These are phyloP conservation scores for Spodoptera litura DNA, from an alignment of 1,140 invertebrate genomes.

Conservation along the genomic window DNA sequence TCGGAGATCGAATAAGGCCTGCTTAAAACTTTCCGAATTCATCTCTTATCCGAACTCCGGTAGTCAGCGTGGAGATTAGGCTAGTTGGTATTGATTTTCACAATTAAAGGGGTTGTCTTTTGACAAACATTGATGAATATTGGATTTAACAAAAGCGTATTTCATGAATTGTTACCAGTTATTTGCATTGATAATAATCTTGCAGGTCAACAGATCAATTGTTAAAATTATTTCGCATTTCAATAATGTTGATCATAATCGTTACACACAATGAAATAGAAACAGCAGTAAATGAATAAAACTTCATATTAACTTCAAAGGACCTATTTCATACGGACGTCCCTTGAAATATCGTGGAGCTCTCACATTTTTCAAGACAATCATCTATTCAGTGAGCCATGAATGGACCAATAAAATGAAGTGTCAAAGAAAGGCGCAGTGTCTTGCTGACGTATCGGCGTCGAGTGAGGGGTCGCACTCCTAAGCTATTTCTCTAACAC, in stretches of 20 bases:
- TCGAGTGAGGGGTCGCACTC: constrained; percentile 49
- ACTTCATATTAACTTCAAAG: too few species aligned
- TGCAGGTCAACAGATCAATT: too few species aligned
- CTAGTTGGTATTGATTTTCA: constrained; percentile 38
- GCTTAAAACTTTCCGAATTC: constrained; percentile 43
- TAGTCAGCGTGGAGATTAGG: constrained; percentile 31
- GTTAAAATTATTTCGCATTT: too few species aligned
- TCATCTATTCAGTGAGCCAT: constrained; percentile 58
- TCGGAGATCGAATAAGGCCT: constrained; percentile 43
- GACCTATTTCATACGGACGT: too few species aligned
- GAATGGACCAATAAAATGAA: constrained; percentile 71
- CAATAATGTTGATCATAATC: too few species aligned
- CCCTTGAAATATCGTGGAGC: constrained; percentile 22
- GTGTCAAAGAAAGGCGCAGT: constrained; percentile 59
- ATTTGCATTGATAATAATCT: too few species aligned
- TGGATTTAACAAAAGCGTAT: not conserved
- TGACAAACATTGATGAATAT: not conserved
- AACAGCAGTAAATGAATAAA: too few species aligned
- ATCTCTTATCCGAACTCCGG: constrained; percentile 34
- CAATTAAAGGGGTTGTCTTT: constrained; percentile 6
- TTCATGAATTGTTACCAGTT: not conserved
- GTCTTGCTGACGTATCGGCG: constrained; percentile 64
- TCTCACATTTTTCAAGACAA: constrained; percentile 48
- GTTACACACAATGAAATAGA: too few species aligned
- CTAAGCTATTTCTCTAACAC: constrained; percentile 56